Evolutionary conservation across 2,888 invertebrate genomes (phyloP), one percentile per base, ranked within the genome.

Genomic region (Drosophila cracens): DNA sequence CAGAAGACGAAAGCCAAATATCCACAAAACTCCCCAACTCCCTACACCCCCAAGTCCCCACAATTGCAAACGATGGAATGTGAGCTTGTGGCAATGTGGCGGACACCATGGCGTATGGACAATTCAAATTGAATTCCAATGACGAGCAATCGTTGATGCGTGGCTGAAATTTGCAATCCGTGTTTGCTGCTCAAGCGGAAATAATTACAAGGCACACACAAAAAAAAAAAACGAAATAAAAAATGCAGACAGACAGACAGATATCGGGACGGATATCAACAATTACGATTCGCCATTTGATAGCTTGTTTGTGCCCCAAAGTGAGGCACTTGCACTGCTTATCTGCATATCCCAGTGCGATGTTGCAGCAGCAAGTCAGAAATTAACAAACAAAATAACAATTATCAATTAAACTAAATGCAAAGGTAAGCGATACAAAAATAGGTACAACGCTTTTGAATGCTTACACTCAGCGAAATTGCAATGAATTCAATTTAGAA

Each of bases 71-170:
- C 53, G 60, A 65, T 48, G 58, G 64, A 71, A 67, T 71, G 67
- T 25, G 77, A 56, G 71, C 49, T 66, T 72, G 77, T 58, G 78
- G 78, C 56, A 48, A 49, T 66, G 62, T 51, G 66, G 58, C 68
- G 66, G 74, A 71, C 68, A 58, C 21, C 57, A 63, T 31, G 71
- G 83, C 64, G 58, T 69, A 74, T 74, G 82, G 74, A 77, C 85
- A 87, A 87, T 85, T 75, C 90, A 89, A 85, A 89, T 89, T 87
- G 85, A 85, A 85, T 89, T 87, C 71, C 85, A 87, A 85, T 85
- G 85, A 87, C 90, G 88, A 82, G 90, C 74, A 89, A 82, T 85
- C 88, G 85, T 70, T 85, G 88, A 87, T 89, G 88, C 90, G 90
- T 89, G 85, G 73, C 77, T 76, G 83, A 87, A 85, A 89, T 89